A percentile compares a stretch with the other conserved stretches of the same genome.
Conservation (phyloP, 2,888 invertebrate genomes). For the Cosmia trapezina region DNA sequence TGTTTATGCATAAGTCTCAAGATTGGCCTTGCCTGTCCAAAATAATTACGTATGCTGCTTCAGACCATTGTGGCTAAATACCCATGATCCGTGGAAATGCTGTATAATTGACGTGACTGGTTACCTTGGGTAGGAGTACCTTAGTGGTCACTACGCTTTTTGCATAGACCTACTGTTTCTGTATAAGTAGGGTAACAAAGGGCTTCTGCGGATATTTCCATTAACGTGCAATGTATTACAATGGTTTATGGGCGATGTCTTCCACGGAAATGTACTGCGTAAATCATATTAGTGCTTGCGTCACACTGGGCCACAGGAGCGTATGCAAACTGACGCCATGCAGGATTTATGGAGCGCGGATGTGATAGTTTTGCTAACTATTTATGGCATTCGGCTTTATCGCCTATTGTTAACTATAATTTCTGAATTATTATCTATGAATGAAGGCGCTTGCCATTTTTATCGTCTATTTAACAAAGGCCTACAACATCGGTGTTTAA, state of each 20-base stretch:
- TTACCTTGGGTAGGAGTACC: slow-evolving; percentile 78
- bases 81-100: slow-evolving; percentile 84
- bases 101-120: slow-evolving; percentile 75
- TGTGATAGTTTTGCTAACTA: slow-evolving; percentile 74
- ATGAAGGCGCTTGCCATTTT: slow-evolving; percentile 43
- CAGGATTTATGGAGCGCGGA: slow-evolving; percentile 66
- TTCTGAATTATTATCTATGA: slow-evolving; percentile 52
- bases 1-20: slow-evolving; percentile 61
- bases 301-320: slow-evolving; percentile 68
- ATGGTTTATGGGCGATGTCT: slow-evolving; percentile 60
- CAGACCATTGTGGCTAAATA: slow-evolving; percentile 77
- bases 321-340: slow-evolving; percentile 65
- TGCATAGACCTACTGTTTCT: slow-evolving; percentile 60
- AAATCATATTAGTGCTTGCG: slow-evolving; percentile 71
- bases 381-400: slow-evolving; percentile 60
- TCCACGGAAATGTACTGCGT: slow-evolving; percentile 74
- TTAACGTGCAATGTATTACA: slow-evolving; percentile 40
- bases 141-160: slow-evolving; percentile 72
- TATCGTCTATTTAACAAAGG: slow-evolving; percentile 36
- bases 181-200: slow-evolving; percentile 68
- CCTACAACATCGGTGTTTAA: slow-evolving; percentile 39
- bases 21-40: slow-evolving; percentile 78
- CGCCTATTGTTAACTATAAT: slow-evolving; percentile 61
- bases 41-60: slow-evolving; percentile 75
- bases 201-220: slow-evolving; percentile 61